Evolutionary conservation across 1,140 invertebrate species (phyloP), one percentile per base, ranked within the genome.

Genomic region (Sarcophaga peregrina): DNA sequence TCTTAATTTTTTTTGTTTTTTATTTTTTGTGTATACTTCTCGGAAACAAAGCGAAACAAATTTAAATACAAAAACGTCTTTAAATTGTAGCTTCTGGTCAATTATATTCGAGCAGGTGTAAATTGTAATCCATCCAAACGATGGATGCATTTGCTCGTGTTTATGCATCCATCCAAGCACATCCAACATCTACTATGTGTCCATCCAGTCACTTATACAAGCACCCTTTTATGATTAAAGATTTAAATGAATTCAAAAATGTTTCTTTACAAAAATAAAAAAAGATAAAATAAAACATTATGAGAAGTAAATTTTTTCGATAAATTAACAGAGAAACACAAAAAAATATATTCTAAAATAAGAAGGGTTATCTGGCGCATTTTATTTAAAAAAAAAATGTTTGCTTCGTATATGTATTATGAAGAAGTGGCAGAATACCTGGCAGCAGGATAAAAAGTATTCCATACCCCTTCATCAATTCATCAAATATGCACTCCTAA

Each of bases 381-480:
- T 20, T 47, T 20, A 78, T 78, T 37, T 78, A 78, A 11, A 3
- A 25, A n/a, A 78, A 78, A 78, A 52, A 47, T 78, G 75, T 78
- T 25, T 37, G 25, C 25, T 37, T 37, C 4, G 25, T 37, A 37
- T 37, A 4, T 37, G 25, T 37, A 4, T 37, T 37, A 4, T 37
- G 25, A 37, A 37, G 25, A 37, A 37, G 25, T 37, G 25, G 25
- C 25, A 37, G 25, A 37, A 37, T 37, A 37, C 25, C 25, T 37
- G 25, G 25, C 25, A 37, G 25, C 8, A 68, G 6, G 62, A 68
- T n/a, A 62, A 62, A 68, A 37, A 37, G 37, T 11, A 78, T 78
- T 78, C 75, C n/a, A 52, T 78, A 78, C 75, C 75, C 87, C 87
- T 86, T 88, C 87, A 88, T 89, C 87, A 88, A 89, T 89, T 89